Evolutionary conservation across 2,113 vertebrate genomes (phyloP).

Genomic region (Microtus pennsylvanicus): DNA sequence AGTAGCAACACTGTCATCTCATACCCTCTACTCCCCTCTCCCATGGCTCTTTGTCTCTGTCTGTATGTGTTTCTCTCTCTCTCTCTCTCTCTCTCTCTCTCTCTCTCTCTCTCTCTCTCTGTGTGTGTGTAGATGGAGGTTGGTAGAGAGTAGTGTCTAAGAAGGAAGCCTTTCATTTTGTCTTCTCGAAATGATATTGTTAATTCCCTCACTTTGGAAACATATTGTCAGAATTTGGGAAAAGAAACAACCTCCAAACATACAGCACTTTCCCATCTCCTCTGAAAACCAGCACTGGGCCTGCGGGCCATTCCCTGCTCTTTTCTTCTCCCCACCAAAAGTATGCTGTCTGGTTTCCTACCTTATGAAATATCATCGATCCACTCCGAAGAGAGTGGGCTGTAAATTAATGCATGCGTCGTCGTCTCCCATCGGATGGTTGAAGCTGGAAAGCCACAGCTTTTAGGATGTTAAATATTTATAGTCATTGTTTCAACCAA

Average conservation of each 20-base stretch:
- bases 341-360: constrained; percentile 66
- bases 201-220: constrained; percentile 26
- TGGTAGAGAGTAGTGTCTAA: not conserved
- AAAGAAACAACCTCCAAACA: not conserved
- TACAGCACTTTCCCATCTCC: not conserved
- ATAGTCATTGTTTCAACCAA: constrained; percentile 81
- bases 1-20: not conserved
- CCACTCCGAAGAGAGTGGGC: constrained; percentile 70
- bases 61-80: too few relatives aligned
- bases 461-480: constrained; percentile 87
- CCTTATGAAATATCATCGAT: constrained; percentile 80
- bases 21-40: not conserved
- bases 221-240: not conserved
- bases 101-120: too few relatives aligned
- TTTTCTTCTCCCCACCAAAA: constrained; percentile 65
- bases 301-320: not conserved
- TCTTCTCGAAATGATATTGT: constrained; percentile 21
- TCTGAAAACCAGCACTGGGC: constrained; percentile 33
- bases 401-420: constrained; percentile 79
- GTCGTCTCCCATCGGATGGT: constrained; percentile 66
- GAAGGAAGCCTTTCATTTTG: not conserved
- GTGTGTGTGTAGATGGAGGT: not conserved
- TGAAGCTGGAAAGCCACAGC: constrained; percentile 79
- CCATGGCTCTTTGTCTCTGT: too few relatives aligned
- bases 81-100: not conserved